Evolutionary conservation across 2,797 vertebrate genomes (phyloP).

Genomic region (Austrolebias charrua): DNA sequence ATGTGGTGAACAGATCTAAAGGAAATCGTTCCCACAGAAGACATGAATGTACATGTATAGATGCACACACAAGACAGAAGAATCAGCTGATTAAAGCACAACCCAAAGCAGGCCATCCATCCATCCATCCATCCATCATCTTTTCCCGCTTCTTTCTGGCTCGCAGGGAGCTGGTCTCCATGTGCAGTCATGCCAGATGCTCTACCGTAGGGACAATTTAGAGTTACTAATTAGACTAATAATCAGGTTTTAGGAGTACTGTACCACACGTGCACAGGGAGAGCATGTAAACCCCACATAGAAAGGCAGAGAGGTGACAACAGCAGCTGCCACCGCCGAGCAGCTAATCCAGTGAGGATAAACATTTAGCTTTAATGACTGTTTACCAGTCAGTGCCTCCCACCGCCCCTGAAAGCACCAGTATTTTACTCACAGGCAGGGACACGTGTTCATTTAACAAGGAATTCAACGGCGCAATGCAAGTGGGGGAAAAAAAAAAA

Average conservation of each 20-base stretch:
- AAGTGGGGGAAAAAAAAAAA: no score
- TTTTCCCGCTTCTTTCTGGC: no score
- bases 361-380: constrained; percentile 67
- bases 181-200: no score
- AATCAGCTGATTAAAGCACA: constrained; percentile 29
- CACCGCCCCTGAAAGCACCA: constrained; percentile 34
- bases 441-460: constrained; percentile 41
- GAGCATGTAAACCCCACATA: no score
- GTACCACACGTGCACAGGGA: no score
- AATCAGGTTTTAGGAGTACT: no score
- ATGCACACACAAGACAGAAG: background rate
- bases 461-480: background rate
- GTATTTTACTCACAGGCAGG: constrained; percentile 33
- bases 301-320: no score
- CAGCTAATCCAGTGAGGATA: constrained; percentile 52
- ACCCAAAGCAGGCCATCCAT: constrained; percentile 7
- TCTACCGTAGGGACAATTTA: no score
- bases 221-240: no score
- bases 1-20: constrained; percentile 18
- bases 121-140: no score
- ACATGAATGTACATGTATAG: constrained; percentile 7
- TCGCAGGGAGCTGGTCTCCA: no score
- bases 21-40: background rate
- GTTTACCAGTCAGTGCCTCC: constrained; percentile 51
- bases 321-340: constrained; percentile 5